Evolutionary conservation across 2,113 vertebrate species (phyloP), one percentile per base, ranked within the genome.

Genomic region (Entosphenus tridentatus): DNA sequence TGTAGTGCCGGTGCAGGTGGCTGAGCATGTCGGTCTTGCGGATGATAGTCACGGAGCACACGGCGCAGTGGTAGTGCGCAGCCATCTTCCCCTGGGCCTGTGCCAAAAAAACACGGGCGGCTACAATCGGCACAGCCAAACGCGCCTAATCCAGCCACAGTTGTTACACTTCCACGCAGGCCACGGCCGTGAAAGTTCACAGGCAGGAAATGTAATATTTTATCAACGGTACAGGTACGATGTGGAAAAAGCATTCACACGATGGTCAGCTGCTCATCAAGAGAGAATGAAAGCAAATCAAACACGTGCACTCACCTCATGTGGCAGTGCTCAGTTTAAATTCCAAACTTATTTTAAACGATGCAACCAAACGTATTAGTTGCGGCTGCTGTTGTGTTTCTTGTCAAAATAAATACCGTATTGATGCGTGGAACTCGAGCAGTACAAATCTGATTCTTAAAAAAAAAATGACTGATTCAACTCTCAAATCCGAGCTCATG

Each of bases 51-150:
- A 83, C 87, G 2, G 89, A 89, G 69, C 93, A 97, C 72, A 97
- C 87, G 69, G 95, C 84, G 8, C 93, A 97, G 75, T 96, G 91
- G 74, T 95, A 97, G 78, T 97, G 93, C 54, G 89, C 85, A 39
- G 83, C 84, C 73, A 86, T 78, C 73, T 89, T 83, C 13, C 77
- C 78, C 65, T 79, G 67, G 0, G 77, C 70, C 93, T 96, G 72
- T 65, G 72, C 75, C 17, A 57, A 17, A 73, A 73, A 73, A 65
- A 65, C n/a, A 65, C 9, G n/a, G 21, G 9, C n/a, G n/a, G 62
- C 62, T n/a, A 65, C 21, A 16, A 65, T 8, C n/a, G 21, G 8
- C 62, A 65, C 62, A 16, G 62, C 62, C 8, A 9, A 65, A 9
- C n/a, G 62, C 62, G 21, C 62, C n/a, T 10, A 10, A 18, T 16